Percentiles rank a stretch among this genome's conserved stretches.
Evolutionary conservation across 1,140 invertebrate species (phyloP).

Genomic region (Drosophila mojavensis): DNA sequence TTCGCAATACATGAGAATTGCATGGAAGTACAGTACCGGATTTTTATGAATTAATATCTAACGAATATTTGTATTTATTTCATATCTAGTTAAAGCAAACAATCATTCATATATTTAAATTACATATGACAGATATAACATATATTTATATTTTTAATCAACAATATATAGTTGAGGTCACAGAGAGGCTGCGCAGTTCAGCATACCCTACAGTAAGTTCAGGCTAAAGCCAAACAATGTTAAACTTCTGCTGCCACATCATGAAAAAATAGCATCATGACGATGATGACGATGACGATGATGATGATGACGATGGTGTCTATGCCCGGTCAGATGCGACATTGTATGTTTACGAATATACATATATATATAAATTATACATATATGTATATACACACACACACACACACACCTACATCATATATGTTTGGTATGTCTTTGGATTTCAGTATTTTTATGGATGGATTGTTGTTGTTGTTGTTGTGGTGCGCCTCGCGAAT

Average conservation of each 20-base stretch:
- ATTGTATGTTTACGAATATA: constrained; percentile 21
- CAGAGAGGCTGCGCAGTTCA: neutral
- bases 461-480: neutral
- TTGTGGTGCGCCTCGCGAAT: constrained; percentile 16
- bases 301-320: constrained; percentile 31
- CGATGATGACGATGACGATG: constrained; percentile 19
- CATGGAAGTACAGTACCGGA: no score
- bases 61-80: no score
- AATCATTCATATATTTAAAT: no score
- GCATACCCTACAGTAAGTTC: neutral
- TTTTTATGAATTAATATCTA: no score
- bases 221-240: constrained; percentile 1
- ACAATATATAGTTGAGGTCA: no score
- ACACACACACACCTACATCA: neutral
- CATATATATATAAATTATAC: constrained; percentile 3
- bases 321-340: constrained; percentile 43
- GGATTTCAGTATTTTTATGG: neutral
- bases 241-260: constrained; percentile 29
- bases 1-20: no score
- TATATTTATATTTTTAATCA: no score
- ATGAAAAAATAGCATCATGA: neutral
- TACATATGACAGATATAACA: no score
- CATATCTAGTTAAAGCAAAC: no score
- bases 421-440: constrained; percentile 16
- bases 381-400: neutral